These are phyloP conservation scores for Nymphicus hollandicus DNA, from an alignment of 2,113 vertebrate genomes.

Conservation along the genomic window DNA sequence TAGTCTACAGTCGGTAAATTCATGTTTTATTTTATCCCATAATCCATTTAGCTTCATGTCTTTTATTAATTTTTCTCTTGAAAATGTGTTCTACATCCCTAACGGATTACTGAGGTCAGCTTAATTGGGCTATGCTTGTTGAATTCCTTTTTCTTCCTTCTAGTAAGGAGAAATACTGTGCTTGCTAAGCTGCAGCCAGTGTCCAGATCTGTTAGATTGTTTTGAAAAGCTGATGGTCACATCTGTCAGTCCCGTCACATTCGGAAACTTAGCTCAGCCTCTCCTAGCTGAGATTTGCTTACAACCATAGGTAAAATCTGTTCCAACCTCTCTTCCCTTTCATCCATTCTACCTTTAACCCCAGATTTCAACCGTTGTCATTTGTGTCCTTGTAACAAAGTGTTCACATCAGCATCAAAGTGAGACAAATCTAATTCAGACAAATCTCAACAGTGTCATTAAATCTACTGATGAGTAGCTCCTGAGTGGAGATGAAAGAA, in stretches of 20 bases:
- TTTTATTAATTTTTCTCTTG: neutral
- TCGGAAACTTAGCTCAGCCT: neutral
- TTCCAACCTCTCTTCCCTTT: neutral
- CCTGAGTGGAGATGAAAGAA: accelerated
- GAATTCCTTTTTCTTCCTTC: neutral
- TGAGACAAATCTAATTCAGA: neutral
- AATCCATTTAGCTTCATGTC: neutral
- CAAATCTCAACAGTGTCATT: neutral
- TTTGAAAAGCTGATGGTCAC: neutral
- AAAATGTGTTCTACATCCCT: neutral
- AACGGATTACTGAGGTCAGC: neutral
- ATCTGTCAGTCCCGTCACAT: neutral
- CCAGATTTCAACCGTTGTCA: neutral
- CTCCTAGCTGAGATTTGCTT: neutral
- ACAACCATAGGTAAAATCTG: neutral
- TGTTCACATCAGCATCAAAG: neutral
- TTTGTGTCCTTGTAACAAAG: neutral
- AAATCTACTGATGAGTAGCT: neutral
- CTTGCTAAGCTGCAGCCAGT: neutral
- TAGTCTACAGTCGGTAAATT: neutral
- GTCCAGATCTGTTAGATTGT: neutral
- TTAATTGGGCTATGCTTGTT: neutral
- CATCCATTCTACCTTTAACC: neutral
- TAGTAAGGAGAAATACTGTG: neutral
- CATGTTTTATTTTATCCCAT: neutral